A percentile compares a stretch with the other conserved stretches of the same genome.
These are phyloP conservation scores for Psilopsiagon aurifrons DNA, from an alignment of 2,113 vertebrate genomes.

Conservation along the genomic window DNA sequence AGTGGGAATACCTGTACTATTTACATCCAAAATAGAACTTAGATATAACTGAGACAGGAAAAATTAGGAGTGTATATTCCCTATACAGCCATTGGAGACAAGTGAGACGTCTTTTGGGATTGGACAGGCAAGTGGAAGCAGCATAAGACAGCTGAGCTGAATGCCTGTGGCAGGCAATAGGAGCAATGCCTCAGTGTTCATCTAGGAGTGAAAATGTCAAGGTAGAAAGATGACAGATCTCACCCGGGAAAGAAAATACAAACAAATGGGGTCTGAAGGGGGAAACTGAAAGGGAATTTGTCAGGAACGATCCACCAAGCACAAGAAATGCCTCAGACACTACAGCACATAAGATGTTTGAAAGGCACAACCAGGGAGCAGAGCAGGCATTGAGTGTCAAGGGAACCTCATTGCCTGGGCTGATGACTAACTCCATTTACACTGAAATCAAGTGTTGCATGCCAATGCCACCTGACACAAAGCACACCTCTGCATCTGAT, in stretches of 20 bases:
- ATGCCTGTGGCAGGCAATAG: background rate
- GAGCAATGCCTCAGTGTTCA: background rate
- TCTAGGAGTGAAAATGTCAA: background rate
- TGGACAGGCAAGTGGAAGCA: background rate
- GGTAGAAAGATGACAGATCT: background rate
- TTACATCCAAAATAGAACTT: background rate
- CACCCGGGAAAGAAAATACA: background rate
- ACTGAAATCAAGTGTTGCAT: background rate
- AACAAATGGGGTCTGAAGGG: background rate
- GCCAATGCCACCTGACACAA: background rate
- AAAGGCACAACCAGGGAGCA: background rate
- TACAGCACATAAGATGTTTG: fast-evolving
- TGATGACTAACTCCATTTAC: background rate
- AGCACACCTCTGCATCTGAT: background rate
- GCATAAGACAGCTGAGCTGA: background rate
- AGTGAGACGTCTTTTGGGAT: background rate
- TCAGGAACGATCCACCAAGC: background rate
- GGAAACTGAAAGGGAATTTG: background rate
- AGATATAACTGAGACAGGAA: background rate
- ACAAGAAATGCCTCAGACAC: background rate
- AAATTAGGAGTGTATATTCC: background rate
- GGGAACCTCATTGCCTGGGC: background rate
- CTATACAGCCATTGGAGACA: background rate
- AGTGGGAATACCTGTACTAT: background rate
- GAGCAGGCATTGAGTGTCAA: background rate